These are phyloP conservation scores for Lasioglossum vierecki DNA, from an alignment of 2,888 invertebrate genomes.

Conservation along the genomic window DNA sequence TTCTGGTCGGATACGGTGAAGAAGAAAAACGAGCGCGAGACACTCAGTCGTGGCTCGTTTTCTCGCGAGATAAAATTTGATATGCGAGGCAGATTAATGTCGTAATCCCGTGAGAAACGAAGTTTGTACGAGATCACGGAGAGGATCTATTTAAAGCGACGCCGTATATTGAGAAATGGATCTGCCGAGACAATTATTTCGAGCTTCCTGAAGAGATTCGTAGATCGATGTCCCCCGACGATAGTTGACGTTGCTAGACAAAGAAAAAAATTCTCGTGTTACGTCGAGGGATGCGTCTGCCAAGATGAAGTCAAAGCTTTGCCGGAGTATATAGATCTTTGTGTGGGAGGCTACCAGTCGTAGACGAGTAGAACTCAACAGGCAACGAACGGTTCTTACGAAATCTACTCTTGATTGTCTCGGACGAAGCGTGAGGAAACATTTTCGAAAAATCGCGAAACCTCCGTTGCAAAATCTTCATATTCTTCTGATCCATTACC, in stretches of 20 bases:
- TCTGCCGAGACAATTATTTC: slow-evolving; percentile 1
- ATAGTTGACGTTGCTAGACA: neutral
- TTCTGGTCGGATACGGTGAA: neutral
- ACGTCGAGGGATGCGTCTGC: neutral
- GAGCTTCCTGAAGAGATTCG: neutral
- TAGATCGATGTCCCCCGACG: neutral
- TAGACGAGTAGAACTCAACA: too few relatives aligned
- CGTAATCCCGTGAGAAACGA: neutral
- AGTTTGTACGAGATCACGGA: neutral
- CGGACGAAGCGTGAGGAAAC: neutral
- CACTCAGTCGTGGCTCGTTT: neutral
- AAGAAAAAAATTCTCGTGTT: neutral
- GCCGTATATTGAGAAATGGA: neutral
- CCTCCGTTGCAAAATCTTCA: neutral
- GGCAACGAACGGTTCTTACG: too few relatives aligned
- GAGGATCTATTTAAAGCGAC: neutral
- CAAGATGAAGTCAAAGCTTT: neutral
- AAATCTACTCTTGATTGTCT: too few relatives aligned
- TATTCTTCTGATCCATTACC: too few relatives aligned
- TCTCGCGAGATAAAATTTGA: neutral
- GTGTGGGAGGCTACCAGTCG: too few relatives aligned
- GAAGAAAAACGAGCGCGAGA: neutral
- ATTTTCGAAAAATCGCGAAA: too few relatives aligned
- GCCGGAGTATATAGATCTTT: too few relatives aligned
- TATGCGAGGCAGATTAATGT: neutral